phyloP scores from a whole-genome alignment of 2,888 invertebrate species.

The Plebejus anna region DNA sequence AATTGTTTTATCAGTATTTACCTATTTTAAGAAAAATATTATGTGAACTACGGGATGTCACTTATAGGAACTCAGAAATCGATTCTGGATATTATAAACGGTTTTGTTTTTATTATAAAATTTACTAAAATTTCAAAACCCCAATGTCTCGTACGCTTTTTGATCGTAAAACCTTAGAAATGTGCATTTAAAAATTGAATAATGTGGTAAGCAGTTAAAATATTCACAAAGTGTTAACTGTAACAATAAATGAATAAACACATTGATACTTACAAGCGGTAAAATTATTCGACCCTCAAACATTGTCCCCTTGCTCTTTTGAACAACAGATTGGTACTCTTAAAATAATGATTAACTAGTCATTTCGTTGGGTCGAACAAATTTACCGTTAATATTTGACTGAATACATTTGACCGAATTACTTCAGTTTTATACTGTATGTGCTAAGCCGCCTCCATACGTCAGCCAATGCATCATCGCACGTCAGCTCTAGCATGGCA shows the following conservation, averaged over 20 bases:
- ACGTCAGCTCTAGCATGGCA: background rate
- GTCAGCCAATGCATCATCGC: background rate
- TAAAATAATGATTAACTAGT: background rate
- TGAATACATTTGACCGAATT: constrained; percentile 1
- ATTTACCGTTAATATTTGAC: constrained; percentile 1
- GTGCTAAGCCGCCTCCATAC: background rate
- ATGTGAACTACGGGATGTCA: background rate
- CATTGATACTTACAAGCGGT: background rate
- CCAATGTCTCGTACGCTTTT: constrained; percentile 49
- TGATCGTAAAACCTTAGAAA: constrained; percentile 54
- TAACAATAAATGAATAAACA: background rate
- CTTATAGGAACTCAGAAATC: constrained; percentile 19
- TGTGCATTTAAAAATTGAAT: constrained; percentile 60
- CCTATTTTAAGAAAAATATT: background rate
- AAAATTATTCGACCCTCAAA: background rate
- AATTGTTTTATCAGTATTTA: background rate
- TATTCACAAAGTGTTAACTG: constrained; percentile 35
- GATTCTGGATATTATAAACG: constrained; percentile 26
- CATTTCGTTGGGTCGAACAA: background rate
- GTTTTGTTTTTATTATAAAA: constrained; percentile 35
- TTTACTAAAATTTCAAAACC: constrained; percentile 42
- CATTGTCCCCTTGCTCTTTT: background rate
- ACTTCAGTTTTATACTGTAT: background rate
- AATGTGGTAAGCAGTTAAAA: constrained; percentile 61
- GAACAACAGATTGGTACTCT: background rate